Conservation (phyloP, 2,888 invertebrate species). For the Diarsia brunnea region DNA sequence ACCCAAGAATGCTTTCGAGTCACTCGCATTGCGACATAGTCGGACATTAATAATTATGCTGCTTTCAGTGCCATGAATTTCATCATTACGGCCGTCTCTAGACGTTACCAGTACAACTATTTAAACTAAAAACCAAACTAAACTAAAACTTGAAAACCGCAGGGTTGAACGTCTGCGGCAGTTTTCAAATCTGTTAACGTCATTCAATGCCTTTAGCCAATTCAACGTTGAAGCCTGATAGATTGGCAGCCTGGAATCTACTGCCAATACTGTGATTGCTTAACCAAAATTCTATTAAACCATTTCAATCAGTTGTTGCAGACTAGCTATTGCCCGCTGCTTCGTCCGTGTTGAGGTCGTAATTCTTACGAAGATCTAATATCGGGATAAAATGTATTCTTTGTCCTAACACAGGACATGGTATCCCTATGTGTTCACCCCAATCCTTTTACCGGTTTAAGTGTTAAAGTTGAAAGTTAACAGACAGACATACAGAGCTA, state of each 20-base stretch:
- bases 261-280: background rate
- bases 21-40: background rate
- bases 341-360: background rate
- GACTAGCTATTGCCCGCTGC: background rate
- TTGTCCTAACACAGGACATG: too few relatives aligned
- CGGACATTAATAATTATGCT: background rate
- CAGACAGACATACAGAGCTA: background rate
- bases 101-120: background rate
- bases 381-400: background rate
- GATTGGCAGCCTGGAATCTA: slow-evolving; percentile 11
- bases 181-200: slow-evolving; percentile 24
- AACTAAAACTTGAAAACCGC: slow-evolving; percentile 25
- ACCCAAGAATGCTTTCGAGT: too few relatives aligned
- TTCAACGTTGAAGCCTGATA: slow-evolving; percentile 17
- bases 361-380: background rate
- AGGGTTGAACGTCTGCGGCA: slow-evolving; percentile 3
- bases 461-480: background rate
- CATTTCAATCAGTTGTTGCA: background rate
- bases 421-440: too few relatives aligned
- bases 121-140: too few relatives aligned
- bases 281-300: background rate
- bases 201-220: slow-evolving; percentile 7
- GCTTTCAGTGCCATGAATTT: background rate
- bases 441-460: background rate
- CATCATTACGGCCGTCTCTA: background rate